Conservation (phyloP, 2,888 invertebrate species). For the Protonemura montana region DNA sequence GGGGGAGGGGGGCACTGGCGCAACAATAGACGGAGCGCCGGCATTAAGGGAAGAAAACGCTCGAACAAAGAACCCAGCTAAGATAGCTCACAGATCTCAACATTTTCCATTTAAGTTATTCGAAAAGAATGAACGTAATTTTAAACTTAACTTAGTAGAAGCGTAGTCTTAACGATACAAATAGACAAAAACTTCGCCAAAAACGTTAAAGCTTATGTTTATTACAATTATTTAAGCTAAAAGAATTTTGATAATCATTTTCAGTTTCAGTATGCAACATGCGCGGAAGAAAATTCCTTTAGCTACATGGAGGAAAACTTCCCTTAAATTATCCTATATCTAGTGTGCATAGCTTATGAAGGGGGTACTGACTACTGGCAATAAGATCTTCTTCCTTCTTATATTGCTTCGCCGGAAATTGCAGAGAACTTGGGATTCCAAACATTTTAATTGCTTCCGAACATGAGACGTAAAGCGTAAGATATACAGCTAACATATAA, state of each 20-base stretch:
- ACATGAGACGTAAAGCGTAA: slow-evolving; percentile 33
- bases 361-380: background rate
- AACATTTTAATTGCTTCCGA: slow-evolving; percentile 46
- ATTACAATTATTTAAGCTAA: too few species aligned
- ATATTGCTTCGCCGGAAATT: slow-evolving; percentile 45
- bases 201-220: too few species aligned
- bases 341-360: background rate
- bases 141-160: background rate
- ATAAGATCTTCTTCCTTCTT: slow-evolving; percentile 43
- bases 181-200: background rate
- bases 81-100: slow-evolving; percentile 34
- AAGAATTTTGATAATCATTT: too few species aligned
- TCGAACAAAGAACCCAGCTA: slow-evolving; percentile 23
- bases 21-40: slow-evolving; percentile 19
- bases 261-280: too few species aligned
- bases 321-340: background rate
- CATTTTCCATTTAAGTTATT: slow-evolving; percentile 32
- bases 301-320: background rate
- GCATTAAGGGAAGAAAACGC: slow-evolving; percentile 26
- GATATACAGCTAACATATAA: slow-evolving; percentile 21
- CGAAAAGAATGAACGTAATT: slow-evolving; percentile 36
- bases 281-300: too few species aligned
- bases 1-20: background rate
- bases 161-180: background rate
- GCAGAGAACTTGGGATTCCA: slow-evolving; percentile 43